phyloP scores from a whole-genome alignment of 2,888 invertebrate species.

The Andrena marginata region DNA sequence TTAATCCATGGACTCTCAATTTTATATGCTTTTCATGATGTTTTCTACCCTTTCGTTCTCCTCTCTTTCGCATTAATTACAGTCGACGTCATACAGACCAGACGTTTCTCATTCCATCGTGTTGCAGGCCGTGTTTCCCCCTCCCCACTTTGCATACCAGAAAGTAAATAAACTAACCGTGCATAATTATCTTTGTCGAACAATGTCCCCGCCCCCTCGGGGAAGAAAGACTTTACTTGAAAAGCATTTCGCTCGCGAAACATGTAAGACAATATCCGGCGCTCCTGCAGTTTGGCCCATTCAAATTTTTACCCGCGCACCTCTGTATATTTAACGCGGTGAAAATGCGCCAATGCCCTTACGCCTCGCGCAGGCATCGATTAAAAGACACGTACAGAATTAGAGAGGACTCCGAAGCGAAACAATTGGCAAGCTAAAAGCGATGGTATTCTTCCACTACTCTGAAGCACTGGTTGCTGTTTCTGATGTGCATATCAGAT shows the following conservation, averaged over 20 bases:
- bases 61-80: conserved; percentile 53
- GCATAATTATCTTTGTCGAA: conserved; percentile 50
- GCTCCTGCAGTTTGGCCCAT: conserved; percentile 10
- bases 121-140: conserved; percentile 23
- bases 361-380: neutral
- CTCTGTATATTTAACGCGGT: neutral
- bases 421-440: conserved; percentile 13
- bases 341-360: conserved; percentile 13
- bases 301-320: conserved; percentile 29
- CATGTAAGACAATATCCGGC: conserved; percentile 24
- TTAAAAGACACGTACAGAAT: neutral
- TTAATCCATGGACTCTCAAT: conserved; percentile 52
- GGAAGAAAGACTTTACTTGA: conserved; percentile 20
- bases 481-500: neutral
- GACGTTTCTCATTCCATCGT: conserved; percentile 37
- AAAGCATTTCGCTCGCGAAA: conserved; percentile 29
- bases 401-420: neutral
- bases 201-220: conserved; percentile 9
- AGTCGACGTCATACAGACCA: conserved; percentile 42
- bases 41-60: conserved; percentile 24
- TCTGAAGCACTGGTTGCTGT: neutral
- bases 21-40: conserved; percentile 49
- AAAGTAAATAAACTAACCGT: conserved; percentile 32
- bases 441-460: neutral
- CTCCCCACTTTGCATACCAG: conserved; percentile 20